Base-by-base conservation (phyloP, 35 echinoderm and acorn worm species). In the Chiridota heheva region DNA sequence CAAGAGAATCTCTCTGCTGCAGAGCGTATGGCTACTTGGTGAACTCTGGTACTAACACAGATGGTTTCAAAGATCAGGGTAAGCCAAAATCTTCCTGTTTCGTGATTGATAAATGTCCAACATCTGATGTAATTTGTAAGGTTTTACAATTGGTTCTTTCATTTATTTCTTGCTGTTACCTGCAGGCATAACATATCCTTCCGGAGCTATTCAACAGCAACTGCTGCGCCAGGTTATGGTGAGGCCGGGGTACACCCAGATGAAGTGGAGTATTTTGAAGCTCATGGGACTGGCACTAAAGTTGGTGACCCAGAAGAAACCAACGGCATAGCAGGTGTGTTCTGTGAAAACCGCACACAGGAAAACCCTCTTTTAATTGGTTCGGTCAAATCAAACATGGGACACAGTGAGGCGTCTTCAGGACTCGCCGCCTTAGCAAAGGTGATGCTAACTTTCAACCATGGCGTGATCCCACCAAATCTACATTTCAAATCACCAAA, bases 301-400 rank as follows among this genome's bases (percentile, higher is more conserved):
- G 86, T 89, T 35, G 91, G 91, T 39, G 91, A 95, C 36, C 91
- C 86, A 5, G 86, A 95, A 40, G 91, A 95, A 63, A 62, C 73
- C 26, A 95, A 89, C 42, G 81, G 80, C 20, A 85, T 95, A 34
- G 57, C 63, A 15, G 59, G 57, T 1, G 74, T 89, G 18, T 85
- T 95, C 86, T 95, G 91, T 47, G 63, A 81, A 45, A 64, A 89
- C 60, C 72, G 91, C 8, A 78, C 81, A 8, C 60, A 34, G 18
- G 80, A 84, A 17, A 69, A 88, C 17, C 86, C 91, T 5, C 81
- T 95, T 5, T 20, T 95, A 67, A 69, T 95, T 35, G 91, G 91
- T 13, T 95, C 91, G 7, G 91, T 95, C 51, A 95, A 95, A 42
- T 95, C 91, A 63, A 95, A 95, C 69, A 95, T 95, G 91, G 86